These are phyloP conservation scores for Corydoras maculifer DNA, from an alignment of 2,113 vertebrate genomes.

Conservation along the genomic window DNA sequence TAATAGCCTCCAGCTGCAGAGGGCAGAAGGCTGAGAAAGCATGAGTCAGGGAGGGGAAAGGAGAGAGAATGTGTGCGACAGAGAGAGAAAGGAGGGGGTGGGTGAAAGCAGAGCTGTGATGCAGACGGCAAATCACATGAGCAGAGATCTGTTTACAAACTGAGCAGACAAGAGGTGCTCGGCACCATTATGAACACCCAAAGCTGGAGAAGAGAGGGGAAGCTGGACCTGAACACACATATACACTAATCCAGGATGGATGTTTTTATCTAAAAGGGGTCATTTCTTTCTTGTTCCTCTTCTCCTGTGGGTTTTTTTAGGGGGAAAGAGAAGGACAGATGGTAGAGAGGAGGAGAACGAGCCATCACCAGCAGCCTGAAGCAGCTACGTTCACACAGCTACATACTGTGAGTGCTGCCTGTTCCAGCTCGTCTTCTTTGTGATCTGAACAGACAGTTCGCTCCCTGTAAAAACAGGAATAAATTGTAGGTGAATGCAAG, in stretches of 20 bases:
- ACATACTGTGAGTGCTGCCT: conserved; percentile 36
- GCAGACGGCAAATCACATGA: conserved; percentile 67
- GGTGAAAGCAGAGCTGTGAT: conserved; percentile 60
- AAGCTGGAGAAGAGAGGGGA: conserved; percentile 29
- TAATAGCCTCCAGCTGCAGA: conserved; percentile 58
- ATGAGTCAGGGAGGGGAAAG: conserved; percentile 24
- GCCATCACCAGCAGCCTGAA: conserved; percentile 44
- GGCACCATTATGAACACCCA: conserved; percentile 40
- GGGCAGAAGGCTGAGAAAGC: conserved; percentile 42
- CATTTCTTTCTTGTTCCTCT: conserved; percentile 13
- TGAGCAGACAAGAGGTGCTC: conserved; percentile 47
- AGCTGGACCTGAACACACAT: conserved; percentile 20
- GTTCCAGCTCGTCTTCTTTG: conserved; percentile 47
- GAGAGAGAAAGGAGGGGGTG: conserved; percentile 45
- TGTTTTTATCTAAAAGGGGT: conserved; percentile 17
- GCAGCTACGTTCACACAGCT: conserved; percentile 41
- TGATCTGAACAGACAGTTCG: conserved; percentile 44
- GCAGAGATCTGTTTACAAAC: conserved; percentile 71
- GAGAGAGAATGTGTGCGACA: conserved; percentile 1
- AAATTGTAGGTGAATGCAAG: conserved; percentile 22
- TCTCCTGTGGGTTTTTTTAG: conserved; percentile 14
- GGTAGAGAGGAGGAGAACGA: conserved; percentile 30
- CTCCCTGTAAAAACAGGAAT: conserved; percentile 18
- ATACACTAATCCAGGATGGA: conserved; percentile 21
- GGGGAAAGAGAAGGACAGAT: conserved; percentile 34